These are phyloP conservation scores for Metallyticus violacea DNA, from an alignment of 2,888 invertebrate species.

Conservation along the genomic window DNA sequence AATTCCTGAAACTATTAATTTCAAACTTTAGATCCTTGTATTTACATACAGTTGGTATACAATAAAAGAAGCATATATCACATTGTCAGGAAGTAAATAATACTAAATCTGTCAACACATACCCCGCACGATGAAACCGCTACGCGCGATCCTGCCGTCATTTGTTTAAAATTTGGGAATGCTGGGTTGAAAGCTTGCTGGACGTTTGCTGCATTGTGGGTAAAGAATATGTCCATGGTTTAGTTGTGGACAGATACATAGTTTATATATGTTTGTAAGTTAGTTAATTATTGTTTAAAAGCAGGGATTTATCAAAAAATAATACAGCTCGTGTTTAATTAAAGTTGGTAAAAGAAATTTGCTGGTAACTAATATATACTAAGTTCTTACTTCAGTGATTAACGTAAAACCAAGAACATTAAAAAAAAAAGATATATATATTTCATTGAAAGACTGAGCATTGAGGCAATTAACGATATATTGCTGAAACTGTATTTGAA, in stretches of 20 bases:
- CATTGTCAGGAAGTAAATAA: not conserved
- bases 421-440: not conserved
- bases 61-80: not conserved
- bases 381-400: no score
- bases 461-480: not conserved
- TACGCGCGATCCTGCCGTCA: not conserved
- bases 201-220: conserved; percentile 3
- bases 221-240: conserved; percentile 9
- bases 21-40: not conserved
- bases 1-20: not conserved
- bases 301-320: no score
- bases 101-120: not conserved
- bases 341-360: no score
- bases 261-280: conserved; percentile 1
- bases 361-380: no score
- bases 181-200: not conserved
- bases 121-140: not conserved
- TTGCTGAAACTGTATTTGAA: not conserved
- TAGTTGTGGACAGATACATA: not conserved
- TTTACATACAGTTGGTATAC: not conserved
- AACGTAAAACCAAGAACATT: not conserved
- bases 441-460: not conserved
- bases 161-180: not conserved
- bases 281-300: not conserved
- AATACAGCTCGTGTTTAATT: no score